Conservation (phyloP, 1,140 invertebrate genomes). For the Plutomurus gul region DNA sequence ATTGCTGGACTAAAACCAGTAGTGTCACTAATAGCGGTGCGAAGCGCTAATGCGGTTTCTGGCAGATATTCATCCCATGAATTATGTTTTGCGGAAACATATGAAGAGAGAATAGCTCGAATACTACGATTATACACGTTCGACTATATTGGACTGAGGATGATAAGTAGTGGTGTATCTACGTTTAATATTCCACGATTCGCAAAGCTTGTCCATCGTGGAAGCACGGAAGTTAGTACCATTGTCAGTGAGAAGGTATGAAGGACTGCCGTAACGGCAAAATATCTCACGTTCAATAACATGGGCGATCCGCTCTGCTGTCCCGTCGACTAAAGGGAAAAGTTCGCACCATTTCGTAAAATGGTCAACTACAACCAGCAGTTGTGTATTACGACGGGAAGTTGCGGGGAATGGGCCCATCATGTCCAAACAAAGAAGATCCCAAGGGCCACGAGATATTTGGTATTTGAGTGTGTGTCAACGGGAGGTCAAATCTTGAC, state of each 20-base stretch:
- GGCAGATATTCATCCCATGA: conserved; percentile 56
- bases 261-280: not conserved
- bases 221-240: conserved; percentile 10
- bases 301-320: not conserved
- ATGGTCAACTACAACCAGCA: conserved; percentile 59
- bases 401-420: conserved; percentile 56
- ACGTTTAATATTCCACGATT: not conserved
- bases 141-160: not conserved
- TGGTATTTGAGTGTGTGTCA: too few relatives aligned
- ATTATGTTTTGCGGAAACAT: not conserved
- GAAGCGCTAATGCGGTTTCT: conserved; percentile 58
- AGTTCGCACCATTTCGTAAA: conserved; percentile 54
- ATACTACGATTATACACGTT: conserved; percentile 39
- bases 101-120: conserved; percentile 45
- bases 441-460: conserved; percentile 7
- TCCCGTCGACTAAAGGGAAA: not conserved
- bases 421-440: conserved; percentile 19
- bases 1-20: conserved; percentile 57
- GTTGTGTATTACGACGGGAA: conserved; percentile 55
- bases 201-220: conserved; percentile 17
- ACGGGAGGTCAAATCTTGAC: too few relatives aligned
- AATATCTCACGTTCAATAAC: not conserved
- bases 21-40: conserved; percentile 56
- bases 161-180: not conserved
- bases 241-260: not conserved